phyloP scores from a whole-genome alignment of 2,888 invertebrate genomes.

The Nysson spinosus region DNA sequence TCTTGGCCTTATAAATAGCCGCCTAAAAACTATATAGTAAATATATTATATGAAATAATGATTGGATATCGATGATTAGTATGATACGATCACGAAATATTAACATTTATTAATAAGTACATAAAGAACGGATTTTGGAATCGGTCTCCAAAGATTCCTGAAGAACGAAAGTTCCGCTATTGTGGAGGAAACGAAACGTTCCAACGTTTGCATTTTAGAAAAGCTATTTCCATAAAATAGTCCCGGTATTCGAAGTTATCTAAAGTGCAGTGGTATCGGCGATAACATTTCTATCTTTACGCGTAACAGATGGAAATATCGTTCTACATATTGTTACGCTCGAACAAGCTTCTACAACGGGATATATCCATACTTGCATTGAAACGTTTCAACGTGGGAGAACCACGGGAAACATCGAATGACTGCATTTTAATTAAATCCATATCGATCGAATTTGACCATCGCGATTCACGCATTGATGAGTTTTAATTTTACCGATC shows the following conservation, averaged over 20 bases:
- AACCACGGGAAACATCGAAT: slow-evolving; percentile 43
- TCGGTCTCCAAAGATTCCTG: too few relatives aligned
- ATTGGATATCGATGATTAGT: too few relatives aligned
- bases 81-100: too few relatives aligned
- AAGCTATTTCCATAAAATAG: background rate
- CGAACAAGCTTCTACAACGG: slow-evolving; percentile 27
- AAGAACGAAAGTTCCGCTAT: too few relatives aligned
- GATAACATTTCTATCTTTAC: slow-evolving; percentile 33
- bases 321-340: slow-evolving; percentile 30
- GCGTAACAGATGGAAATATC: slow-evolving; percentile 48
- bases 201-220: background rate
- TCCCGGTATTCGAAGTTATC: background rate
- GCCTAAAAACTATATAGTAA: too few relatives aligned
- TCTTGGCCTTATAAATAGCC: too few relatives aligned
- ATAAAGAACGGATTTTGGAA: too few relatives aligned
- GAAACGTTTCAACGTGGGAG: slow-evolving; percentile 22
- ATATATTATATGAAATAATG: too few relatives aligned
- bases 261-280: background rate
- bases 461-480: slow-evolving; percentile 60
- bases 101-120: too few relatives aligned
- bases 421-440: slow-evolving; percentile 65
- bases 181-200: too few relatives aligned
- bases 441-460: slow-evolving; percentile 54
- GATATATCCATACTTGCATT: slow-evolving; percentile 21
- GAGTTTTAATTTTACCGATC: slow-evolving; percentile 60